Conservation (phyloP, 2,113 vertebrate species). For the Erythrolamprus reginae region DNA sequence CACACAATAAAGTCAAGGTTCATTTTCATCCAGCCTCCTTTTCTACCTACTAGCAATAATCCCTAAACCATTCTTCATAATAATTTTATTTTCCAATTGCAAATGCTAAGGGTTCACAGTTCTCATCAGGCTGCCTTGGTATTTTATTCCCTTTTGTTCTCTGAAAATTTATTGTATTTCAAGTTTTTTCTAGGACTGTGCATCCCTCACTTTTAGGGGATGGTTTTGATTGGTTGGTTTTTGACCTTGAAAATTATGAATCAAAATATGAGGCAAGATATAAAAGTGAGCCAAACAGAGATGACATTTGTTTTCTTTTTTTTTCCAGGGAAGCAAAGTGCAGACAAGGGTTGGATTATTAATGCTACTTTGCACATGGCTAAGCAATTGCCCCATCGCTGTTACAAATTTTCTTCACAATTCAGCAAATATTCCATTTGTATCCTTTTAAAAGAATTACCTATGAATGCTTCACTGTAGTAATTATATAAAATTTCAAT, state of each 20-base stretch:
- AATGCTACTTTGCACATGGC: conserved; percentile 97
- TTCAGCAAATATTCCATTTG: conserved; percentile 92
- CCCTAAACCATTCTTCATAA: background rate
- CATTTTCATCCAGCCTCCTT: background rate
- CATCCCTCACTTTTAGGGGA: background rate
- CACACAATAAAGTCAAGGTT: background rate
- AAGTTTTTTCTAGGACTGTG: background rate
- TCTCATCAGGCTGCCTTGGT: background rate
- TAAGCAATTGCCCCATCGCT: conserved; percentile 94
- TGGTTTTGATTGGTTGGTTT: background rate
- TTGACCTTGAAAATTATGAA: background rate
- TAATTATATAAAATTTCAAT: background rate
- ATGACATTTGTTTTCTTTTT: conserved; percentile 17
- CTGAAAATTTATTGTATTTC: background rate
- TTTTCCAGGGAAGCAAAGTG: conserved; percentile 91
- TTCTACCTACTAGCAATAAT: background rate
- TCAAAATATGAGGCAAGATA: background rate
- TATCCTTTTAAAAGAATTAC: conserved; percentile 79
- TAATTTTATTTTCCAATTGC: background rate
- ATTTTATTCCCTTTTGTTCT: background rate
- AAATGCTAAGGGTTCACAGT: background rate
- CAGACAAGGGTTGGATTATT: conserved; percentile 94
- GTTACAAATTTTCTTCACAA: conserved; percentile 98
- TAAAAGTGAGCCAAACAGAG: background rate
- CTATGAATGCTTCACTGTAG: background rate